phyloP scores from a whole-genome alignment of 2,113 vertebrate genomes.

The Sapajus apella region DNA sequence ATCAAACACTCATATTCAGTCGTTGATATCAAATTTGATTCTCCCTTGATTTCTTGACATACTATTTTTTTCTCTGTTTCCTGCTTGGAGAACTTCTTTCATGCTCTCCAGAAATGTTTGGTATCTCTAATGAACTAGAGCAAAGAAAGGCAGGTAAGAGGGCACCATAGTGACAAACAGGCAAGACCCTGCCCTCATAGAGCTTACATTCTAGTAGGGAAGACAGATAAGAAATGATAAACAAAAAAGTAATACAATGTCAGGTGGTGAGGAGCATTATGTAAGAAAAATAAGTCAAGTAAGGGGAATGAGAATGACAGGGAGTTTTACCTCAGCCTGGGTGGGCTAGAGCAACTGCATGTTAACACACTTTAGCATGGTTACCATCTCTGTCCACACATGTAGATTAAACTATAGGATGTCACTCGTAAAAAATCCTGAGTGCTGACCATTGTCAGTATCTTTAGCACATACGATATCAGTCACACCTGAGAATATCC shows the following conservation, averaged over 20 bases:
- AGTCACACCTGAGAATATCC: background rate
- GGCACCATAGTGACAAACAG: background rate
- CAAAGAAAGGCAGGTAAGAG: background rate
- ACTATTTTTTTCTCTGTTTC: background rate
- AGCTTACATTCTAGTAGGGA: background rate
- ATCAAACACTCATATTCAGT: background rate
- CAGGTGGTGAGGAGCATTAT: too few relatives aligned
- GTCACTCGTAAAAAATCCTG: background rate
- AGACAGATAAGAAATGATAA: background rate
- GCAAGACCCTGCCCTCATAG: background rate
- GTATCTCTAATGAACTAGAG: background rate
- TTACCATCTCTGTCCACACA: background rate
- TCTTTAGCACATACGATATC: background rate
- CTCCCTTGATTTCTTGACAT: background rate
- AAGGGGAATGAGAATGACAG: background rate
- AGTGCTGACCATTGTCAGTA: background rate
- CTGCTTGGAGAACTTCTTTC: background rate
- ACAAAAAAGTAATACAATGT: background rate
- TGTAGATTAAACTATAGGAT: rapidly evolving
- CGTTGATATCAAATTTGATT: background rate
- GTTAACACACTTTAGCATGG: background rate
- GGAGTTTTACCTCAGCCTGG: background rate
- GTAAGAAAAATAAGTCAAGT: background rate
- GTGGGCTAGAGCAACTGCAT: rapidly evolving
- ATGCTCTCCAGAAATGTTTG: background rate